Conservation (phyloP, 2,888 invertebrate species). For the Trissolcus japonicus region DNA sequence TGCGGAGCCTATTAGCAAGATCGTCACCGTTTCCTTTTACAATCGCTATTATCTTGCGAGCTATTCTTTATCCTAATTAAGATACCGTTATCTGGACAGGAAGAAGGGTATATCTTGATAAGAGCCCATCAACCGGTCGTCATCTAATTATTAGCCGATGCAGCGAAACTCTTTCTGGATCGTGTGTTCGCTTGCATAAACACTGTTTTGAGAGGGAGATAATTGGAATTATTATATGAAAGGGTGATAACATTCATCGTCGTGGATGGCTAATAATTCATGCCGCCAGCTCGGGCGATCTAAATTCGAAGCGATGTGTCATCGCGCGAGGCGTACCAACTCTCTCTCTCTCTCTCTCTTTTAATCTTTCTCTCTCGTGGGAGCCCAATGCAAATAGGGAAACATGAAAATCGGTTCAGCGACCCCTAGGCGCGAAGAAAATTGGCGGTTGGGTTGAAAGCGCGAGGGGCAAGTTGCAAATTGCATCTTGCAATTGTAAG, state of each 20-base stretch:
- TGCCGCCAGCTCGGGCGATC: constrained; percentile 13
- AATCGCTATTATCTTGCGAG: neutral
- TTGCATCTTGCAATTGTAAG: constrained; percentile 6
- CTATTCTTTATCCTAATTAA: constrained; percentile 22
- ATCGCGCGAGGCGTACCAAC: constrained; percentile 17
- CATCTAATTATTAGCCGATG: constrained; percentile 6
- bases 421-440: constrained; percentile 49
- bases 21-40: neutral
- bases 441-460: constrained; percentile 12
- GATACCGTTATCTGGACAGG: constrained; percentile 44
- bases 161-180: neutral
- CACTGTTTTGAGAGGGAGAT: neutral
- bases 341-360: neutral
- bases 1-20: neutral
- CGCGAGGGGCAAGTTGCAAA: constrained; percentile 1
- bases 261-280: constrained; percentile 19
- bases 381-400: constrained; percentile 44
- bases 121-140: constrained; percentile 6
- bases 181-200: too few relatives aligned
- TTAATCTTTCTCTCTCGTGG: constrained; percentile 8
- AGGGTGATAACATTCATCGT: constrained; percentile 27
- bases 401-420: constrained; percentile 43
- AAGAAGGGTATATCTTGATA: constrained; percentile 32
- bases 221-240: constrained; percentile 21
- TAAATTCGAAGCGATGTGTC: constrained; percentile 43